Percentiles rank a stretch among this genome's conserved stretches.
Evolutionary conservation across 2,113 vertebrate genomes (phyloP).

Genomic region (Odontesthes bonariensis): DNA sequence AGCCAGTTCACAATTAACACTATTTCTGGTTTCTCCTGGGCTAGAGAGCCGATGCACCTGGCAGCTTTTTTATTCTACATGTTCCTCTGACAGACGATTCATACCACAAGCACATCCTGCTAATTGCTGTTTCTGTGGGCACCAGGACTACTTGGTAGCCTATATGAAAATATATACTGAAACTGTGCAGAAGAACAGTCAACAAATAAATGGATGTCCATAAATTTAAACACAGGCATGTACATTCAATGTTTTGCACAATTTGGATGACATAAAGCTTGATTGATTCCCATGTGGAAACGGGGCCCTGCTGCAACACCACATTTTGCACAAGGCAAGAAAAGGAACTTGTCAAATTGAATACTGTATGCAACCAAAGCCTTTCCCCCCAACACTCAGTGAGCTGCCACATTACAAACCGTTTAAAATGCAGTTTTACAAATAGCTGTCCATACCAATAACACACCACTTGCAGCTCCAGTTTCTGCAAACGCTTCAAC

Average conservation of each 20-base stretch:
- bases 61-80: constrained; percentile 9
- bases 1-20: background rate
- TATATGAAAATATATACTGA: constrained; percentile 6
- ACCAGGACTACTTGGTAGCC: constrained; percentile 15
- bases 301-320: background rate
- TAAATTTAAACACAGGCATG: background rate
- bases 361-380: background rate
- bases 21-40: background rate
- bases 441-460: background rate
- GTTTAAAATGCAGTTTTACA: no score
- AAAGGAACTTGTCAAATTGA: constrained; percentile 18
- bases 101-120: constrained; percentile 25
- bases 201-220: constrained; percentile 20
- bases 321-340: constrained; percentile 6
- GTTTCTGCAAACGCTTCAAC: background rate
- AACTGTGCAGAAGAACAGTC: background rate
- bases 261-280: constrained; percentile 15
- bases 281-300: constrained; percentile 14
- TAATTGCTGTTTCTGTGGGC: constrained; percentile 41
- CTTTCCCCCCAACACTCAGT: no score
- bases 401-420: no score
- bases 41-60: background rate
- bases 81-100: constrained; percentile 27
- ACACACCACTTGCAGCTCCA: background rate
- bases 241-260: background rate